Evolutionary conservation across 2,797 vertebrate genomes (phyloP).

Genomic region (Neostethus bicornis): DNA sequence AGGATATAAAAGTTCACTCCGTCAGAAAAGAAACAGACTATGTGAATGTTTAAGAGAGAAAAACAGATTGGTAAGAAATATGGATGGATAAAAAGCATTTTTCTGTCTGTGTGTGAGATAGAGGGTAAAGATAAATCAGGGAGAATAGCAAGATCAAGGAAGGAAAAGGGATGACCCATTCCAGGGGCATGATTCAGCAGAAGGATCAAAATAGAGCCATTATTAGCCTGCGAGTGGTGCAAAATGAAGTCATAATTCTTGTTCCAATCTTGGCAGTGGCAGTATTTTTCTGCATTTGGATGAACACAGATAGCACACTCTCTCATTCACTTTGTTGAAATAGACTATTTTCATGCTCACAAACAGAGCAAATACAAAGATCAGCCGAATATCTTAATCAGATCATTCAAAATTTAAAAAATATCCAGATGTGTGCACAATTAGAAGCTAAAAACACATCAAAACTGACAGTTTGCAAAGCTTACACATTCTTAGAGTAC

Average conservation of each 20-base stretch:
- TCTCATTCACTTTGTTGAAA: not conserved
- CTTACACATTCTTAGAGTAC: not conserved
- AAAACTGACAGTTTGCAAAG: too few relatives aligned
- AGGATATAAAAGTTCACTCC: slow-evolving; percentile 41
- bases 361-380: not conserved
- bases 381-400: not conserved
- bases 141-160: slow-evolving; percentile 37
- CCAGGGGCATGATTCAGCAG: slow-evolving; percentile 74
- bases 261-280: slow-evolving; percentile 48
- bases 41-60: slow-evolving; percentile 11
- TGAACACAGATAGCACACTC: slow-evolving; percentile 25
- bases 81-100: not conserved
- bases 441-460: too few relatives aligned
- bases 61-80: not conserved
- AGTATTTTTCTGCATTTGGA: slow-evolving; percentile 67
- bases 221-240: slow-evolving; percentile 65
- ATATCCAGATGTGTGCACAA: too few relatives aligned
- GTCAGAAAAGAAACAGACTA: not conserved
- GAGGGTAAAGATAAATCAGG: slow-evolving; percentile 45
- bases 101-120: not conserved
- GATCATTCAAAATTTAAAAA: not conserved
- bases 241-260: slow-evolving; percentile 61
- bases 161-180: slow-evolving; percentile 63
- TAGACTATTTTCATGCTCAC: not conserved
- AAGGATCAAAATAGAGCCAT: slow-evolving; percentile 71